phyloP scores from a whole-genome alignment of 2,888 invertebrate genomes.

The Asteroscopus sphinx region DNA sequence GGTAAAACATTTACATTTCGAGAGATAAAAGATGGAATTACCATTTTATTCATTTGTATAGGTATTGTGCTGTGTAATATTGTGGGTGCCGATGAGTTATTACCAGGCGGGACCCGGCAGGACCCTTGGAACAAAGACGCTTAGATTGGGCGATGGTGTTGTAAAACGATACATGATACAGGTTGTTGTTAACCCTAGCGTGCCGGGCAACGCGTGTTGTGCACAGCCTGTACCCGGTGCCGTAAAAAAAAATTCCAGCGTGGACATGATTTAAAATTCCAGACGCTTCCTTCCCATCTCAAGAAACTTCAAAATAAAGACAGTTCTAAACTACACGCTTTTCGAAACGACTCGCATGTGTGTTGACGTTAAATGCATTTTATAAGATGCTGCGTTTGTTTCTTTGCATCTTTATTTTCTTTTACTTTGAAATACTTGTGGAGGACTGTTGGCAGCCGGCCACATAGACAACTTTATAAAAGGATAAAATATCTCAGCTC shows the following conservation, averaged over 20 bases:
- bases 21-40: conserved; percentile 44
- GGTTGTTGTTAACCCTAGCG: conserved; percentile 41
- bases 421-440: conserved; percentile 79
- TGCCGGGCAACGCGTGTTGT: conserved; percentile 44
- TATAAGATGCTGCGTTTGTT: conserved; percentile 84
- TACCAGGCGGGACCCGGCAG: conserved; percentile 62
- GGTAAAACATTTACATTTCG: conserved; percentile 49
- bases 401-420: conserved; percentile 77
- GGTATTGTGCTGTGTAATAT: conserved; percentile 68
- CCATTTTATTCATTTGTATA: conserved; percentile 55
- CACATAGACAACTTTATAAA: conserved; percentile 84
- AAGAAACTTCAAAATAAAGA: conserved; percentile 74
- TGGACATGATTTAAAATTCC: conserved; percentile 71
- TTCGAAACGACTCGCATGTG: conserved; percentile 74
- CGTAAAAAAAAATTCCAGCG: conserved; percentile 66
- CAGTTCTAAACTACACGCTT: conserved; percentile 73
- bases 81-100: conserved; percentile 71
- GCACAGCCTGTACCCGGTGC: conserved; percentile 46
- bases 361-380: conserved; percentile 85
- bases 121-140: conserved; percentile 70
- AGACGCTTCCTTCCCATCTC: conserved; percentile 59
- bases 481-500: conserved; percentile 74
- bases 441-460: conserved; percentile 78
- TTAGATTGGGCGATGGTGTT: conserved; percentile 68
- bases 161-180: conserved; percentile 66